Evolutionary conservation across 2,113 vertebrate species (phyloP).

Genomic region (Ictalurus punctatus): DNA sequence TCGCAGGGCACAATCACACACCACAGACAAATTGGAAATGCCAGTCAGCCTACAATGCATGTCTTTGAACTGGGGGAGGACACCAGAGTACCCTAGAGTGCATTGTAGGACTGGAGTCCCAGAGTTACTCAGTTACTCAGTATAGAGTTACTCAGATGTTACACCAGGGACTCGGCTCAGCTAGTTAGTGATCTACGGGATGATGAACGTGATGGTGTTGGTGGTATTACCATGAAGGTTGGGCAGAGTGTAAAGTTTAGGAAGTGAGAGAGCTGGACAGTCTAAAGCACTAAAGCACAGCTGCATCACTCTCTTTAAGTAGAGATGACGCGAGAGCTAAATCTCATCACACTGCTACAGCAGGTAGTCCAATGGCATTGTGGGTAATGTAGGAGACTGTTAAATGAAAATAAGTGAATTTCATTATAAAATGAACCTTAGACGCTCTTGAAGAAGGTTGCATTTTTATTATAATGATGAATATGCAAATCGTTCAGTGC

Average conservation of each 20-base stretch:
- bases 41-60: no score
- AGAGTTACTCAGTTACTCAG: neutral
- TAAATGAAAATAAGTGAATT: neutral
- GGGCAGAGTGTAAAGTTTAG: neutral
- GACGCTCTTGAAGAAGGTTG: neutral
- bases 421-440: neutral
- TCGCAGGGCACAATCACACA: no score
- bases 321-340: neutral
- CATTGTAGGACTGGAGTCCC: neutral
- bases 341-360: neutral
- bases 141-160: neutral
- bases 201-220: neutral
- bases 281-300: neutral
- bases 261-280: neutral
- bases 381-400: neutral
- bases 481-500: neutral
- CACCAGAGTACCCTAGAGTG: neutral
- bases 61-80: no score
- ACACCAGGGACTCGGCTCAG: neutral
- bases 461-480: neutral
- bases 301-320: neutral
- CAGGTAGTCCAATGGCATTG: neutral
- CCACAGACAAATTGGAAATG: no score
- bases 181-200: neutral
- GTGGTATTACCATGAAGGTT: neutral